Evolutionary conservation across 1,140 invertebrate genomes (phyloP).

Genomic region (Dinoponera quadriceps): DNA sequence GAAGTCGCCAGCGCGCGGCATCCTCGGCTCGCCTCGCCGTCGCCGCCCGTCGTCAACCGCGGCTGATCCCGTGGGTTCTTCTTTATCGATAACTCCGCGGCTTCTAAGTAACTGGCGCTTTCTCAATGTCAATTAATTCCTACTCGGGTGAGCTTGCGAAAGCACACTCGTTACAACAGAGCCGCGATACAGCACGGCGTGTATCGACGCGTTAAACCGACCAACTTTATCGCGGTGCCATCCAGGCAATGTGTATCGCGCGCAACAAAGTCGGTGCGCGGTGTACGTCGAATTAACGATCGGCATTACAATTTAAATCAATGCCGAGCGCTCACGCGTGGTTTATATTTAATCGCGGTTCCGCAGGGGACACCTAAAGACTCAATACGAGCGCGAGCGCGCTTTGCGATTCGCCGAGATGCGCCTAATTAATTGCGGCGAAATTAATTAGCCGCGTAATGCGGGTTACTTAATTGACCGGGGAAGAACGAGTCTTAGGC

Average conservation of each 20-base stretch:
- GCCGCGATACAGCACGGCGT: constrained; percentile 5
- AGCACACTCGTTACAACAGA: neutral
- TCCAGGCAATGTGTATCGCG: neutral
- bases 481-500: constrained; percentile 57
- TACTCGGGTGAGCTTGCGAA: constrained; percentile 1
- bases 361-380: constrained; percentile 28
- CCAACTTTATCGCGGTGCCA: constrained; percentile 16
- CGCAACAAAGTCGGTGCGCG: neutral
- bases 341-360: constrained; percentile 22
- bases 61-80: constrained; percentile 59
- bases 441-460: constrained; percentile 74
- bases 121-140: constrained; percentile 54
- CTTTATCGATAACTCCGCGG: constrained; percentile 73
- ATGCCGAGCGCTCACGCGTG: neutral
- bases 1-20: constrained; percentile 76
- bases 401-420: constrained; percentile 44
- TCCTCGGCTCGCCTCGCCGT: constrained; percentile 20
- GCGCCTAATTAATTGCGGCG: constrained; percentile 70
- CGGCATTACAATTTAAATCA: constrained; percentile 43
- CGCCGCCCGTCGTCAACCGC: constrained; percentile 37
- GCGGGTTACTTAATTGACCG: constrained; percentile 72
- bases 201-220: constrained; percentile 26
- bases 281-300: constrained; percentile 14
- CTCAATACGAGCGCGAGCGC: constrained; percentile 31
- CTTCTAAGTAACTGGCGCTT: constrained; percentile 39